Percentiles rank a stretch among this genome's conserved stretches.
These are phyloP conservation scores for Tauraco hartlaubi DNA, from an alignment of 2,797 vertebrate species.

Conservation along the genomic window DNA sequence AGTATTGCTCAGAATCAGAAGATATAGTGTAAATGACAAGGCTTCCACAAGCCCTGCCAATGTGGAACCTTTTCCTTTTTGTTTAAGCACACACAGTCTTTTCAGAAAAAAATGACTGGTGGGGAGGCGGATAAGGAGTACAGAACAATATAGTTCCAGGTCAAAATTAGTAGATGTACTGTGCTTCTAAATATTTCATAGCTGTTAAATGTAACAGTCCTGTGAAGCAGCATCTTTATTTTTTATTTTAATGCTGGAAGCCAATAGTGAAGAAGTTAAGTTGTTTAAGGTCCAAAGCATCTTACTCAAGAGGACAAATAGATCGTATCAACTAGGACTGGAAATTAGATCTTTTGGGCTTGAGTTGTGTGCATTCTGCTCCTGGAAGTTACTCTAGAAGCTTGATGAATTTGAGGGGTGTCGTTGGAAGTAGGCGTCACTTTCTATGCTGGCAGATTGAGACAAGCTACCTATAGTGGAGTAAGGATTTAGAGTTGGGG, in stretches of 20 bases:
- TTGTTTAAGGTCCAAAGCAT: neutral
- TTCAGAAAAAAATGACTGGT: neutral
- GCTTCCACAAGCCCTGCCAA: neutral
- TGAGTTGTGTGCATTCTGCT: neutral
- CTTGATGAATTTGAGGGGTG: neutral
- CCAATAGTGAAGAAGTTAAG: neutral
- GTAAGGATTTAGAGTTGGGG: neutral
- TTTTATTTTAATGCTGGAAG: neutral
- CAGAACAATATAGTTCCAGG: neutral
- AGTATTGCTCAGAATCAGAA: neutral
- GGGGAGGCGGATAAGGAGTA: neutral
- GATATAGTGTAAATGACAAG: neutral
- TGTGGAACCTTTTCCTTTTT: neutral
- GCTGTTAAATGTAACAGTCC: neutral
- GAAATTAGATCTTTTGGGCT: neutral
- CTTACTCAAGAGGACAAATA: neutral
- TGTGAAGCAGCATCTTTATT: neutral
- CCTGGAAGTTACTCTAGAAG: neutral
- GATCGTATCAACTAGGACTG: neutral
- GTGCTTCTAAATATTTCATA: neutral
- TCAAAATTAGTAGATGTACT: neutral
- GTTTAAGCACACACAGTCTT: neutral
- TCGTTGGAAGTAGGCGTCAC: neutral
- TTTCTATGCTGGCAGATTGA: neutral
- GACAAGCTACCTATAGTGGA: neutral